These are phyloP conservation scores for Neosalanx taihuensis DNA, from an alignment of 2,797 vertebrate species.

Conservation along the genomic window DNA sequence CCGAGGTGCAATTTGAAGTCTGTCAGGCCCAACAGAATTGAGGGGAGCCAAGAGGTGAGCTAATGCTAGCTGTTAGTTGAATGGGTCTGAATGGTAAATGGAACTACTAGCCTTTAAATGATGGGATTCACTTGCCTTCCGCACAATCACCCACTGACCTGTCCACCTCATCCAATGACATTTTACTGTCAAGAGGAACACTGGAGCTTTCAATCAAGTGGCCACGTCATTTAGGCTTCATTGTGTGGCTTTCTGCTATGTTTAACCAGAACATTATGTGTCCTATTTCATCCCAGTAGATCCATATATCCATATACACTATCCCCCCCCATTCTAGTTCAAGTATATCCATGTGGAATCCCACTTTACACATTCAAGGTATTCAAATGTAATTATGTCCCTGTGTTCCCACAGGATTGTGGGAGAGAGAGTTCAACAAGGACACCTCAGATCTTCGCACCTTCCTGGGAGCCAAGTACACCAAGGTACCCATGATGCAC, in stretches of 20 bases:
- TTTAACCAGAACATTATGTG: slow-evolving; percentile 21
- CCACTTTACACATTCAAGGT: background rate
- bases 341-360: background rate
- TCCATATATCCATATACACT: slow-evolving; percentile 23
- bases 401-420: slow-evolving; percentile 58
- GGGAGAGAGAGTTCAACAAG: slow-evolving; percentile 61
- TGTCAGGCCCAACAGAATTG: slow-evolving; percentile 42
- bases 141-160: slow-evolving; percentile 28
- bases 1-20: slow-evolving; percentile 47
- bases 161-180: slow-evolving; percentile 13
- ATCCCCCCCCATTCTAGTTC: slow-evolving; percentile 17
- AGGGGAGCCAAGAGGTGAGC: slow-evolving; percentile 53
- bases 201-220: slow-evolving; percentile 23
- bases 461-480: slow-evolving; percentile 70
- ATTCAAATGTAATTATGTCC: slow-evolving; percentile 23
- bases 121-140: slow-evolving; percentile 25
- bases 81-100: slow-evolving; percentile 12
- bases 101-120: background rate
- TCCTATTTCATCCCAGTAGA: slow-evolving; percentile 24
- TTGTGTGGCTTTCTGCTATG: slow-evolving; percentile 15
- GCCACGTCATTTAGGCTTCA: slow-evolving; percentile 28
- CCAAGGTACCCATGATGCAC: slow-evolving; percentile 71
- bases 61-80: slow-evolving; percentile 19
- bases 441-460: slow-evolving; percentile 48
- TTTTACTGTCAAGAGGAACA: slow-evolving; percentile 16